Evolutionary conservation across 2,113 vertebrate species (phyloP), one percentile per base, ranked within the genome.

Genomic region (Hyaena hyaena): DNA sequence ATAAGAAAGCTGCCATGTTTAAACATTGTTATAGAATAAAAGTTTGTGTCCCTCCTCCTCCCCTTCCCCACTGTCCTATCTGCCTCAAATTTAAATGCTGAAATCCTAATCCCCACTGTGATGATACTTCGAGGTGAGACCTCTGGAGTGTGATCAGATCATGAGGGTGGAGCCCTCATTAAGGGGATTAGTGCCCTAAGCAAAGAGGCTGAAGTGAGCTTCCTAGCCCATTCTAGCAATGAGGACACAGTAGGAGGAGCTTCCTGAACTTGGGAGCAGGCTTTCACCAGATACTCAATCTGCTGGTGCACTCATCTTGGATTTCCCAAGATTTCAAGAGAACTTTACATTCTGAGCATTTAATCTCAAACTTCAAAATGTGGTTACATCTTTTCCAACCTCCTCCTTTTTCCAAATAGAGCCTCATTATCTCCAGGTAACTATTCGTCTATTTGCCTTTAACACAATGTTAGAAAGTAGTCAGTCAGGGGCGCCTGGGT

Each of bases 301-400:
- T 33, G 17, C 10, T 6, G 17, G 11, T n/a, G 10, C 1, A 48
- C 9, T 76, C 24, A 66, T 26, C 45, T 39, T 48, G 24, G 33
- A 88, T 76, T 74, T 93, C 11, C 39, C 7, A 31, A 68, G 31
- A 83, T 74, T 83, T 76, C 84, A 83, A 26, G 55, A 92, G 39
- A 26, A 68, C n/a, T 85, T 65, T 92, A 24, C 69, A 63, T 53
- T 85, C 26, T 48, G 58, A 81, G 3, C 55, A 93, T 58, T 83
- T 77, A 21, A 35, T 55, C 7, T 63, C 28, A 82, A 50, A 89
- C 33, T 31, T 87, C 31, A 90, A 95, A 96, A 91, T 66, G 45
- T 2, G 6, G 68, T 65, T 73, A 39, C 2, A 66, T 8, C 24
- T 87, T 53, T 33, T 85, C 68, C n/a, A 39, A 79, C 6, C 10